These are phyloP conservation scores for Catonia carolina DNA, from an alignment of 2,888 invertebrate species.

Conservation along the genomic window DNA sequence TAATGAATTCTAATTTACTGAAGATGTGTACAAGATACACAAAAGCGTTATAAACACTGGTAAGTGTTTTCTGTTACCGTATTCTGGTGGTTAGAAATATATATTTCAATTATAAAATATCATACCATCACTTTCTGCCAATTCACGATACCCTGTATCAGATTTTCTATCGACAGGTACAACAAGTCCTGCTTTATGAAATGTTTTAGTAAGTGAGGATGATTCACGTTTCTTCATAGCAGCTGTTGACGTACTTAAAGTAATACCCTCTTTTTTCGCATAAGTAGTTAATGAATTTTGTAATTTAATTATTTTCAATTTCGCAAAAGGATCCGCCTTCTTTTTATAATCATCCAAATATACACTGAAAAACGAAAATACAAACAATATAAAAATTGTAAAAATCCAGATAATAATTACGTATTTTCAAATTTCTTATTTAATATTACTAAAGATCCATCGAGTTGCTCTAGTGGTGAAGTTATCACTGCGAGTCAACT, in stretches of 20 bases:
- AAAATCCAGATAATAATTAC: no score
- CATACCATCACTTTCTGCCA: constrained; percentile 58
- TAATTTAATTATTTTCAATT: constrained; percentile 51
- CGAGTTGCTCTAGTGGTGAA: no score
- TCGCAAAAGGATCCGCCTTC: constrained; percentile 55
- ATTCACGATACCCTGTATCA: constrained; percentile 72
- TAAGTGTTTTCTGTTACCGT: no score
- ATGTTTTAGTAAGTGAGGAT: constrained; percentile 60
- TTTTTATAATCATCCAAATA: constrained; percentile 49
- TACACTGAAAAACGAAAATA: constrained; percentile 39
- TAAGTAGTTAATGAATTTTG: constrained; percentile 56
- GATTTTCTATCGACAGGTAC: constrained; percentile 77
- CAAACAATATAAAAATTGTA: no score
- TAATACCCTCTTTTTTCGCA: constrained; percentile 53
- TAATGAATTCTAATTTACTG: no score
- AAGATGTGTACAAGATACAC: no score
- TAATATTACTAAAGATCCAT: no score
- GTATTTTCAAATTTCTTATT: no score
- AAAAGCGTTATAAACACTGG: no score
- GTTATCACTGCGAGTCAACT: no score
- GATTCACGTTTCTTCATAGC: constrained; percentile 56
- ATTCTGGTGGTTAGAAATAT: no score
- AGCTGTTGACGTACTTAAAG: constrained; percentile 51
- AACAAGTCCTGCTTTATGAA: constrained; percentile 76
- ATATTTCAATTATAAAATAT: no score